A percentile compares a stretch with the other conserved stretches of the same genome.
These are phyloP conservation scores for Drosophila rubida DNA, from an alignment of 2,888 invertebrate species.

Conservation along the genomic window DNA sequence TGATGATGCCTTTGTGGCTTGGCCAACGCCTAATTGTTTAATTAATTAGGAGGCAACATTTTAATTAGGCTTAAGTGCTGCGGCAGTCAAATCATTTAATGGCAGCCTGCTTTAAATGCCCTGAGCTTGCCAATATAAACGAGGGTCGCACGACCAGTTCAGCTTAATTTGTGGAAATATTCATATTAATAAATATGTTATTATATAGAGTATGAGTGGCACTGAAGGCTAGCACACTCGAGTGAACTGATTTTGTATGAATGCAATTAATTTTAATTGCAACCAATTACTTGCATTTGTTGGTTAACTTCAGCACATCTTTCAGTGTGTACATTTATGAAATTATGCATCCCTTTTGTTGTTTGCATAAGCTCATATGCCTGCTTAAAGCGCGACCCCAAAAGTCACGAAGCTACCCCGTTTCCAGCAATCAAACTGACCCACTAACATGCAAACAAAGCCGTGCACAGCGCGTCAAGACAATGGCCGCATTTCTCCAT, in stretches of 20 bases:
- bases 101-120: slow-evolving; percentile 63
- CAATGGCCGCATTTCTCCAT: slow-evolving; percentile 46
- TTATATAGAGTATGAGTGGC: too few relatives aligned
- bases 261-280: not conserved
- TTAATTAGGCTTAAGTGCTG: slow-evolving; percentile 77
- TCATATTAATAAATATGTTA: not conserved
- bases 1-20: slow-evolving; percentile 9
- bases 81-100: slow-evolving; percentile 67
- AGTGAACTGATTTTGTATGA: too few relatives aligned
- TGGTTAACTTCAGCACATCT: not conserved
- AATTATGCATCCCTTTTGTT: not conserved
- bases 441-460: slow-evolving; percentile 72
- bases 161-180: too few relatives aligned
- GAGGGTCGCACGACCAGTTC: slow-evolving; percentile 37
- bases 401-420: slow-evolving; percentile 36
- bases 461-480: slow-evolving; percentile 62
- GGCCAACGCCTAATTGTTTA: slow-evolving; percentile 64
- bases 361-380: not conserved
- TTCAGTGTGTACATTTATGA: not conserved
- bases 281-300: not conserved
- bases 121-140: slow-evolving; percentile 28
- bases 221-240: too few relatives aligned
- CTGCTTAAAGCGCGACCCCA: not conserved
- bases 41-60: slow-evolving; percentile 74
- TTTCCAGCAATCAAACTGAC: slow-evolving; percentile 45